Percentiles rank a stretch among this genome's conserved stretches.
These are phyloP conservation scores for Caenorhabditis sp. DNA, from an alignment of 2,888 invertebrate species.

Conservation along the genomic window DNA sequence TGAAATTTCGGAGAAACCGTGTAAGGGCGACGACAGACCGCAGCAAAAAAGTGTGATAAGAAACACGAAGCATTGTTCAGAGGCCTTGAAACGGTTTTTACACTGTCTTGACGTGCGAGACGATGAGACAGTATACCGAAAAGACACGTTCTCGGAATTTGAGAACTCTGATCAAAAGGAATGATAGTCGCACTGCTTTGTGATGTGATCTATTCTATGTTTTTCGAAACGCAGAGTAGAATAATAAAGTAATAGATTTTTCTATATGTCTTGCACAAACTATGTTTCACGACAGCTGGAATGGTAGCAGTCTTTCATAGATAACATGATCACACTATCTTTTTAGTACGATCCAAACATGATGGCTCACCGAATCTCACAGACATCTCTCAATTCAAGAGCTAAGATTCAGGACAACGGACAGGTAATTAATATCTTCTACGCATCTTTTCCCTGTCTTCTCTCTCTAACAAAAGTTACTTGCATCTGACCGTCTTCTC, in stretches of 20 bases:
- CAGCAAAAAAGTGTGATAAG: slow-evolving; percentile 42
- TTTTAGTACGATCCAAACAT: slow-evolving; percentile 76
- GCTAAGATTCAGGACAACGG: slow-evolving; percentile 63
- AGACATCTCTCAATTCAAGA: slow-evolving; percentile 39
- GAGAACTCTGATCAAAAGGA: slow-evolving; percentile 27
- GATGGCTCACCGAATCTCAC: slow-evolving; percentile 68
- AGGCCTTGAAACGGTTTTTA: slow-evolving; percentile 36
- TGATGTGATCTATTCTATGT: slow-evolving; percentile 31
- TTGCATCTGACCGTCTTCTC: slow-evolving; percentile 43
- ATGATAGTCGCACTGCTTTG: slow-evolving; percentile 9
- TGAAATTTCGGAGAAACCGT: slow-evolving; percentile 44
- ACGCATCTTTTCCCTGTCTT: slow-evolving; percentile 15
- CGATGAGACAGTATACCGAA: background rate
- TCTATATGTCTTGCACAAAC: slow-evolving; percentile 5
- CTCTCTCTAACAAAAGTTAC: slow-evolving; percentile 26
- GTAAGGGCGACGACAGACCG: slow-evolving; percentile 27
- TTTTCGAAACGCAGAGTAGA: background rate
- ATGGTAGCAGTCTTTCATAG: slow-evolving; percentile 3
- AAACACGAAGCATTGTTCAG: slow-evolving; percentile 23
- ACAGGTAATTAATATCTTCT: slow-evolving; percentile 62
- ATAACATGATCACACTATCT: slow-evolving; percentile 34
- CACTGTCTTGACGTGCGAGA: slow-evolving; percentile 29
- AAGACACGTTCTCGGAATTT: slow-evolving; percentile 3
- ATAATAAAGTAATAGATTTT: background rate
- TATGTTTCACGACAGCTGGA: slow-evolving; percentile 42